Evolutionary conservation across 2,797 vertebrate genomes (phyloP), one percentile per base, ranked within the genome.

Genomic region (Holocentrus rufus): DNA sequence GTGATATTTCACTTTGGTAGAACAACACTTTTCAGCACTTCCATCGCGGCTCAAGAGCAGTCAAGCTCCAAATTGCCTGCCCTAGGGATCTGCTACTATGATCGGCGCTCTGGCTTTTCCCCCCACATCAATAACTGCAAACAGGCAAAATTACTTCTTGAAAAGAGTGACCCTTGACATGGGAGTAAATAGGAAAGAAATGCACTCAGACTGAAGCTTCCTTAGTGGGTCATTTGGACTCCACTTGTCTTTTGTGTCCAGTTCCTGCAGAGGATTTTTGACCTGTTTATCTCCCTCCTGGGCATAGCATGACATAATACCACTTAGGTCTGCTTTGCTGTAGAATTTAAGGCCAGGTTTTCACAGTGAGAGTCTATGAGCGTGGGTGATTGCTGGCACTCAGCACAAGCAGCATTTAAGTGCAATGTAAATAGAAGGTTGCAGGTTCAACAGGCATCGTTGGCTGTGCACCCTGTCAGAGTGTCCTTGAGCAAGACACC

Each of bases 41-140:
- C 39, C 44, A 59, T 62, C 30, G 23, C 25, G 11, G 66, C 65
- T 81, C 68, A 74, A 49, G 65, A 72, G 56, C 79, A 64, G 75
- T 78, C 73, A 79, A 58, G 64, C 74, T 77, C 69, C 69, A 74
- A 63, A 81, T 67, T 68, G 57, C 67, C 25, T 62, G 66, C 57
- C 75, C 31, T 9, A 4, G 2, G 36, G 67, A 73, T 57, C 68
- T 65, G 66, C 60, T 62, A 22, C 70, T 73, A 69, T 54, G 30
- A 69, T 53, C 30, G 52, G 50, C 36, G 44, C 47, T 68, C 60
- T 36, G 17, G 5, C 8, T 59, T 54, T 49, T 13, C 25, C 17
- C 10, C 20, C 8, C 39, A 61, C 70, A 83, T 72, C 67, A 72
- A 67, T 57, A 80, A 66, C 52, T 56, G 36, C 66, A 76, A 68